Percentiles rank a stretch among this genome's conserved stretches.
Evolutionary conservation across 1,140 invertebrate species (phyloP).

Genomic region (Centruroides sculpturatus): DNA sequence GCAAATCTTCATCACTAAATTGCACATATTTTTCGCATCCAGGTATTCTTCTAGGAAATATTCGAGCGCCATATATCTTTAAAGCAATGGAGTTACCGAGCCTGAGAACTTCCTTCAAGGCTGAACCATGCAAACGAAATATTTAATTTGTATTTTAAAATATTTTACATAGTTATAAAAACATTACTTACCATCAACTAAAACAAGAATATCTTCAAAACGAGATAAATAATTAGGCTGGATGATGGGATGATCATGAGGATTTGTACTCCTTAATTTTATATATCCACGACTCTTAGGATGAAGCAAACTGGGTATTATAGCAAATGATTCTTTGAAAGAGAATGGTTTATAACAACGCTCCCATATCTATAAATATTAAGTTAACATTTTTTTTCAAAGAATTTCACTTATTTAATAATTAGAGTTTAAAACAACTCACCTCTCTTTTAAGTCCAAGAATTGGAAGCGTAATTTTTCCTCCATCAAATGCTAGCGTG

Average conservation of each 20-base stretch:
- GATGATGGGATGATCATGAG: slow-evolving; percentile 57
- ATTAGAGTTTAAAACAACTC: too few relatives aligned
- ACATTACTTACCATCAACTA: slow-evolving; percentile 13
- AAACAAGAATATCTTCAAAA: slow-evolving; percentile 40
- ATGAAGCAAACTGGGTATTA: slow-evolving; percentile 50
- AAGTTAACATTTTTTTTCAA: too few relatives aligned
- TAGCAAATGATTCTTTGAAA: slow-evolving; percentile 38
- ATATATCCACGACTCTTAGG: slow-evolving; percentile 58
- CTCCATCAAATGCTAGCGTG: too few relatives aligned
- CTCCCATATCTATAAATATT: too few relatives aligned
- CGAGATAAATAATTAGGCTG: slow-evolving; percentile 61
- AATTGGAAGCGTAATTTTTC: too few relatives aligned
- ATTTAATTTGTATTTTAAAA: too few relatives aligned
- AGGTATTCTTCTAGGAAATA: background rate
- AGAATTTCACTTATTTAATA: too few relatives aligned
- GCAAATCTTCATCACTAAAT: background rate
- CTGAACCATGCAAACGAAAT: background rate
- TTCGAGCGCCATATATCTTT: background rate
- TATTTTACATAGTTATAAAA: background rate
- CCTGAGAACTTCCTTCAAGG: background rate
- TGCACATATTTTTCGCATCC: background rate
- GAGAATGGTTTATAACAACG: slow-evolving; percentile 10
- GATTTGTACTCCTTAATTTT: slow-evolving; percentile 35
- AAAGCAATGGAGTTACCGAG: background rate
- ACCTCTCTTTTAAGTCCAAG: too few relatives aligned